Evolutionary conservation across 2,797 vertebrate species (phyloP).

Genomic region (Perodicticus potto): DNA sequence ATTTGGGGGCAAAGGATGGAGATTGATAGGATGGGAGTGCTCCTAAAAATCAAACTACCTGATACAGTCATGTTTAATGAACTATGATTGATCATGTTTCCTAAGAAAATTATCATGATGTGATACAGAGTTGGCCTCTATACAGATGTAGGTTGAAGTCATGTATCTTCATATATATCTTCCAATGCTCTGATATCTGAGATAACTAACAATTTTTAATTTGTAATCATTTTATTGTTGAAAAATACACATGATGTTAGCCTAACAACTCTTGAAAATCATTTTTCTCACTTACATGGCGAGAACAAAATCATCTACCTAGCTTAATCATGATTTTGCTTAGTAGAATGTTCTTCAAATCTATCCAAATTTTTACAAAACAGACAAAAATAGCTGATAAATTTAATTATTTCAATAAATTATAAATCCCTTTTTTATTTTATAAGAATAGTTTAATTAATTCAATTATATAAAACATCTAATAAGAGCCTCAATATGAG

Average conservation of each 20-base stretch:
- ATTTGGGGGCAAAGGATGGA: neutral
- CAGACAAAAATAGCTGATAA: neutral
- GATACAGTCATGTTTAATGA: neutral
- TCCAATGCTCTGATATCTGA: neutral
- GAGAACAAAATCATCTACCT: neutral
- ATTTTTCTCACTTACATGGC: neutral
- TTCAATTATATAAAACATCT: conserved; percentile 9
- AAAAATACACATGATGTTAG: neutral
- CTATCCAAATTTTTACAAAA: too few relatives aligned
- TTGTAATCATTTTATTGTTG: too few relatives aligned
- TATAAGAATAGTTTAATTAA: neutral
- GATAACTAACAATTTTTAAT: neutral
- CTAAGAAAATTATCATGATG: neutral
- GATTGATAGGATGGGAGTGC: neutral
- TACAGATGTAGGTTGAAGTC: neutral
- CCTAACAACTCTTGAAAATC: neutral
- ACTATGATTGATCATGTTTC: neutral
- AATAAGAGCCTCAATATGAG: neutral
- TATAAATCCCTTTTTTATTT: neutral
- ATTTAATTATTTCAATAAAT: neutral
- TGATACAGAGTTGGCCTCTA: neutral
- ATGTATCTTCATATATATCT: neutral
- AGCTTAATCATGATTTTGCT: conserved; percentile 23
- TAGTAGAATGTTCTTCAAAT: too few relatives aligned
- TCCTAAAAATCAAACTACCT: neutral